These are phyloP conservation scores for Epizoanthus fatuus DNA, from an alignment of 92 coral and sea anemone genomes.

Conservation along the genomic window DNA sequence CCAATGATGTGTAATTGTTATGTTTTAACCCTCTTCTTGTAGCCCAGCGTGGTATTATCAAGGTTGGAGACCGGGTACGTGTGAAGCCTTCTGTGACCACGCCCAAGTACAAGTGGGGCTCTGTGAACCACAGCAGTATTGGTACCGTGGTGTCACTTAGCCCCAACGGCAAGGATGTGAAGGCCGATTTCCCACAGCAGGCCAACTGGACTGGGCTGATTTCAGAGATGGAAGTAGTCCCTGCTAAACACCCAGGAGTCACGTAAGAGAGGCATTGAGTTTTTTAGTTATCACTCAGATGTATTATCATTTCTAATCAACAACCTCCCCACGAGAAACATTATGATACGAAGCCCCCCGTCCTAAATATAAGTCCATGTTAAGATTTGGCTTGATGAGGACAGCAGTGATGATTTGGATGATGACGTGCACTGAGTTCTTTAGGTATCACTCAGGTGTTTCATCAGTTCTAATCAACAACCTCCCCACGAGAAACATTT, in stretches of 20 bases:
- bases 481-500: too few species aligned
- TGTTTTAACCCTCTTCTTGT: not conserved
- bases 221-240: constrained; percentile 98
- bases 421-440: too few species aligned
- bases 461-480: too few species aligned
- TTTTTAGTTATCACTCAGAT: too few species aligned
- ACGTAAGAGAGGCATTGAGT: constrained; percentile 66
- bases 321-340: too few species aligned
- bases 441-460: too few species aligned
- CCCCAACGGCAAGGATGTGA: constrained; percentile 97
- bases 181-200: constrained; percentile 99
- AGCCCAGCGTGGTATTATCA: constrained; percentile 96
- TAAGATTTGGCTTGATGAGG: too few species aligned
- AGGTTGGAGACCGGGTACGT: constrained; percentile 98
- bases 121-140: constrained; percentile 94
- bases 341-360: too few species aligned
- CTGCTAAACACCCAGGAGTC: constrained; percentile 90
- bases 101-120: constrained; percentile 99
- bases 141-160: constrained; percentile 98
- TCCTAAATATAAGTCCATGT: too few species aligned
- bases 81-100: constrained; percentile 96
- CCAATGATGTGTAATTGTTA: not conserved
- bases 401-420: not conserved
- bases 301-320: too few species aligned
- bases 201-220: constrained; percentile 99